Percentiles rank a stretch among this genome's conserved stretches.
phyloP scores from a whole-genome alignment of 2,888 invertebrate genomes.

The Andrena bicolor region DNA sequence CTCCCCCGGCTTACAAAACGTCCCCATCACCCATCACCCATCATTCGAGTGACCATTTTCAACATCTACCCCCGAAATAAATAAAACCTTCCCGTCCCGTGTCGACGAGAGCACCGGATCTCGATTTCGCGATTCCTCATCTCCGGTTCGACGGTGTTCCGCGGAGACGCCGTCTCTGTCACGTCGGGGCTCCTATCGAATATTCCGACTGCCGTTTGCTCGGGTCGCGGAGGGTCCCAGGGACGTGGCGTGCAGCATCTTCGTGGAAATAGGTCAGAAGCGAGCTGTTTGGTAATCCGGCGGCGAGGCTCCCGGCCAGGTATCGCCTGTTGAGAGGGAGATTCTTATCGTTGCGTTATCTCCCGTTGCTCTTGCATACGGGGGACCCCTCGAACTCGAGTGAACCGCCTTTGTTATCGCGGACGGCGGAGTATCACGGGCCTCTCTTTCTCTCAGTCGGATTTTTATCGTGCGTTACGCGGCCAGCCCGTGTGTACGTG shows the following conservation, averaged over 20 bases:
- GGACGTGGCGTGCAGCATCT: slow-evolving; percentile 35
- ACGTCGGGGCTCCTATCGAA: too few species aligned
- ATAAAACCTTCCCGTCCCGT: not conserved
- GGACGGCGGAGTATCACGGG: not conserved
- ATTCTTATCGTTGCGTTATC: slow-evolving; percentile 55
- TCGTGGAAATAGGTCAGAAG: slow-evolving; percentile 58
- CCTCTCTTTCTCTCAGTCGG: slow-evolving; percentile 13
- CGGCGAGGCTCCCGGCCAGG: slow-evolving; percentile 37
- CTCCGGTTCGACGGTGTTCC: not conserved
- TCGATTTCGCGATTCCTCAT: not conserved
- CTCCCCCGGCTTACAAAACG: not conserved
- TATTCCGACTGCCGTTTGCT: not conserved
- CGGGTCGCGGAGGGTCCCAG: not conserved
- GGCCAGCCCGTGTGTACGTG: slow-evolving; percentile 9
- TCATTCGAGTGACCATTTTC: slow-evolving; percentile 46
- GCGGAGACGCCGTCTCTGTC: not conserved
- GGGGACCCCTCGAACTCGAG: slow-evolving; percentile 27
- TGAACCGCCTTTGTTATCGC: slow-evolving; percentile 43
- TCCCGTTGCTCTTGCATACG: slow-evolving; percentile 33
- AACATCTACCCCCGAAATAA: not conserved
- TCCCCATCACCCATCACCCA: not conserved
- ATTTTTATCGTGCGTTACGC: slow-evolving; percentile 51
- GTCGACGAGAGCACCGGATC: not conserved
- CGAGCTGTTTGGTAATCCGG: slow-evolving; percentile 42
- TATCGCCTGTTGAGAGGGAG: slow-evolving; percentile 60